Conservation (phyloP, 2,888 invertebrate genomes). For the Caenorhabditis sp. region DNA sequence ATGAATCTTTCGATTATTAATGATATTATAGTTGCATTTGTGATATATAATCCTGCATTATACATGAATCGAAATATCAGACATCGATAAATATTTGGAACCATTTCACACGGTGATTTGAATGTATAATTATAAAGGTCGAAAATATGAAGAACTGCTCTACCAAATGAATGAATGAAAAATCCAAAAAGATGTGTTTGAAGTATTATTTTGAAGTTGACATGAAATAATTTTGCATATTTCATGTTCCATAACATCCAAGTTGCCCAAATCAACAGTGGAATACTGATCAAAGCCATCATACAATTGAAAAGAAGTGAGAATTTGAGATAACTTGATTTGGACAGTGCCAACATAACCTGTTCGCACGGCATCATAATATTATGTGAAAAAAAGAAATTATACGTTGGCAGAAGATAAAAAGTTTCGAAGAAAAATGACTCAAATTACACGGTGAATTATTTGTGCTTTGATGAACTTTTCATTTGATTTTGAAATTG, state of each 20-base stretch:
- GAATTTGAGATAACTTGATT: conserved; percentile 7
- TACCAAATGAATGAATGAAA: conserved; percentile 23
- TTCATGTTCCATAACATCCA: conserved; percentile 23
- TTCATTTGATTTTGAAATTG: conserved; percentile 14
- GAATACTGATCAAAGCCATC: conserved; percentile 7
- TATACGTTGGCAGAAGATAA: too few species aligned
- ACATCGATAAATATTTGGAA: conserved; percentile 33
- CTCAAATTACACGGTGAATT: not conserved
- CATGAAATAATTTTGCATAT: conserved; percentile 29
- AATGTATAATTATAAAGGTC: conserved; percentile 19
- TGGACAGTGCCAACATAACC: conserved; percentile 15
- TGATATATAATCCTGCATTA: conserved; percentile 31
- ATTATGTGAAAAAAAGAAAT: too few species aligned
- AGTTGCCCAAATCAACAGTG: conserved; percentile 18
- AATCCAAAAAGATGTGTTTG: conserved; percentile 32
- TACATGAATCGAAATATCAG: conserved; percentile 32
- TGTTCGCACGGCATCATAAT: not conserved
- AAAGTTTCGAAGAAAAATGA: too few species aligned
- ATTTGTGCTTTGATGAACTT: not conserved
- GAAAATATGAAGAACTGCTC: conserved; percentile 14
- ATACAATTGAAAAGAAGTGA: conserved; percentile 11
- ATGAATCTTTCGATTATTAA: conserved; percentile 27
- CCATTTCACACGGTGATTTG: conserved; percentile 20
- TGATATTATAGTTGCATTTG: conserved; percentile 21
- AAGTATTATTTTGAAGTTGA: conserved; percentile 23